Evolutionary conservation across 2,113 vertebrate species (phyloP), one percentile per base, ranked within the genome.

Genomic region (Albula goreensis): DNA sequence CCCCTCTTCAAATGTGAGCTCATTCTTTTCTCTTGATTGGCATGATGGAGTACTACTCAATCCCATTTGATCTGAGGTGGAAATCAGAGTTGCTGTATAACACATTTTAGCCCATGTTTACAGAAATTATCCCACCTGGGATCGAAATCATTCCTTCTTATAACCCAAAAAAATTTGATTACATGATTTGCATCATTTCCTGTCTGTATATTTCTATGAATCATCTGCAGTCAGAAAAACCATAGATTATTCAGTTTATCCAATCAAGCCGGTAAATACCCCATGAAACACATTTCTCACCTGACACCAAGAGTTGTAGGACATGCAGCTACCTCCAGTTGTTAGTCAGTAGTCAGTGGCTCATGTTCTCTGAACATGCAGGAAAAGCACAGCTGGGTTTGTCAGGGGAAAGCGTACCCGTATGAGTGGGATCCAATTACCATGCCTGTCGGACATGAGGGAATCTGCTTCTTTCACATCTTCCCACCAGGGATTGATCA

Each of bases 401-500:
- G 31, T 41, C 31, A 41, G 31, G 60, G 7, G 15, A 66, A 66
- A 66, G 60, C 60, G 22, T 19, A 19, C 25, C 25, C n/a, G 5
- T 22, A 6, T 2, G 70, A n/a, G 70, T 5, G 22, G 22, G 70
- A 22, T n/a, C 17, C 70, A n/a, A 31, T 19, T 25, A 31, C 70
- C 22, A 10, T 1, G n/a, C 70, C 70, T 25, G 70, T 31, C 70
- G n/a, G n/a, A 13, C 22, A 10, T n/a, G 3, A 3, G 1, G 2
- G 70, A 31, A n/a, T 74, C 53, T 12, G 12, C 53, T 6, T 12
- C 53, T 56, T 56, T 56, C 53, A 56, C 7, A 56, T 9, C 70
- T 11, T 74, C 70, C n/a, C 70, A 22, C 70, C 22, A 88, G 70
- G n/a, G 5, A 92, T 92, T 91, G 91, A 93, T 92, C 92, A 90